These are phyloP conservation scores for Osmerus eperlanus DNA, from an alignment of 2,113 vertebrate species.

Conservation along the genomic window DNA sequence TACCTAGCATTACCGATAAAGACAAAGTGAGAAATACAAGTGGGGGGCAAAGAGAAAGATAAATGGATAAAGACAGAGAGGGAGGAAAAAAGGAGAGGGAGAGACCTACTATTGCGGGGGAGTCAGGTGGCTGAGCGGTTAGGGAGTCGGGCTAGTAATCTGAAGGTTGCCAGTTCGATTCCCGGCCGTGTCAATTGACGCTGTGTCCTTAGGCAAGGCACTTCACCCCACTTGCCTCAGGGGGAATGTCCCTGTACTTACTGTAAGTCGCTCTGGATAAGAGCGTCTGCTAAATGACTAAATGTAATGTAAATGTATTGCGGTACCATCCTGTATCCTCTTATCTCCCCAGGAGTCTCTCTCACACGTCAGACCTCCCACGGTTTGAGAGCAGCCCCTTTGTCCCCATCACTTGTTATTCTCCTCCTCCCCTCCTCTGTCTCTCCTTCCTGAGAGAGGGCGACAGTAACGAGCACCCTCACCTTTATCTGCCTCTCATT, in stretches of 20 bases:
- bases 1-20: neutral
- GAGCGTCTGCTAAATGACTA: no score
- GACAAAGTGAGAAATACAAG: neutral
- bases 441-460: neutral
- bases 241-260: no score
- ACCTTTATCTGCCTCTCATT: constrained; percentile 43
- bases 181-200: no score
- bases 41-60: neutral
- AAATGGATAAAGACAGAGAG: neutral
- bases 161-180: no score
- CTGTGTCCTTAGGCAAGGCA: no score
- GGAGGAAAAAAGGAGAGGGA: neutral
- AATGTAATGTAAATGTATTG: neutral
- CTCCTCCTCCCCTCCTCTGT: neutral
- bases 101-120: neutral
- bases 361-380: neutral
- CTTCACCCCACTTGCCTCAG: no score
- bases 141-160: no score
- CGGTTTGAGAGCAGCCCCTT: neutral
- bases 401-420: neutral
- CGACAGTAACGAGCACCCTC: constrained; percentile 35
- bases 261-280: no score
- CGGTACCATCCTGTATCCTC: neutral
- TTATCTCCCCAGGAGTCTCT: neutral
- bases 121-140: no score